Base-by-base conservation (phyloP, 2,888 invertebrate genomes). In the Lasioglossum oenotherae region DNA sequence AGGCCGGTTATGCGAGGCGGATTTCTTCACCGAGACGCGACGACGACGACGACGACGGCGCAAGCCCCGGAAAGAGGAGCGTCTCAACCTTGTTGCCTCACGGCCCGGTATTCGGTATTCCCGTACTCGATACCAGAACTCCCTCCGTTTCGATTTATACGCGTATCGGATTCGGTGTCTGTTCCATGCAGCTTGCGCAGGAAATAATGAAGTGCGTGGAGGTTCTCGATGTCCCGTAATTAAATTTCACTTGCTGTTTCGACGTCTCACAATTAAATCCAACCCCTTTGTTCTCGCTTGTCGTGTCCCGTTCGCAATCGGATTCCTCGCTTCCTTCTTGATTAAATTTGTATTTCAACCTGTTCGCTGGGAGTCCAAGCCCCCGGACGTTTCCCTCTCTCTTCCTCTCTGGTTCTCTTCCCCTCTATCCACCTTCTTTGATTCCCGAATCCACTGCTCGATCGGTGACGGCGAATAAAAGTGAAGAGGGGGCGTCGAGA, bases 1-100 rank as follows among this genome's bases (percentile, higher is more conserved):
- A 85, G 85, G 64, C 80, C 87, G 78, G 74, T 80, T 86, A 76
- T 76, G 71, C 83, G 81, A 87, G 72, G 74, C 78, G 80, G 78
- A 82, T 80, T n/a, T 57, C 82, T 71, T 49, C 60, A 69, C 38
- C 60, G 16, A 16, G 27, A 31, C 16, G 31, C 27, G 14, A 0
- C 60, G 60, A 12, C n/a, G 60, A 60, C n/a, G 60, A 60, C 31
- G 31, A 31, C 27, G 60, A 27, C 27, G 27, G 16, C 60, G 64
- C 31, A 4, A 31, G 31, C 60, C 16, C 27, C 23, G 53, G 53
- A 76, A 84, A 78, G 84, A 79, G 75, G 83, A 67, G 46, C 64
- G 44, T 38, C 64, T 27, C 41, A 35, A 74, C 49, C 73, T 84
- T 78, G 84, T 57, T 72, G 49, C 53, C 8, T 27, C 41, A 12